A percentile compares a stretch with the other conserved stretches of the same genome.
Evolutionary conservation across 2,113 vertebrate genomes (phyloP).

Genomic region (Rissa tridactyla): DNA sequence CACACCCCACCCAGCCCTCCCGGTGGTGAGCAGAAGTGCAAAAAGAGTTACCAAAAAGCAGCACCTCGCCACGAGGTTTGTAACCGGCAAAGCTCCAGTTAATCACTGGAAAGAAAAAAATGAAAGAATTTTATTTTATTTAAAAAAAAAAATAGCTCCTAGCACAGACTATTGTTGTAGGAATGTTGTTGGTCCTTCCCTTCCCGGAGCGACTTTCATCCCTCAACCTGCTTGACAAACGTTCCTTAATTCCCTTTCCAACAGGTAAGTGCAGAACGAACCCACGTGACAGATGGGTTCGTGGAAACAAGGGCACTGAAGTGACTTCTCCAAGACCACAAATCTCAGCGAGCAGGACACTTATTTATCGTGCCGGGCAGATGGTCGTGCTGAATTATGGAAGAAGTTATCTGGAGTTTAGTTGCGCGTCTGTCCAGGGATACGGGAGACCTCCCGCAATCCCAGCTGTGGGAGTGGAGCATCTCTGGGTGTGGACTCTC

Average conservation of each 20-base stretch:
- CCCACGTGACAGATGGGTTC: background rate
- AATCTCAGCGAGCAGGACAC: background rate
- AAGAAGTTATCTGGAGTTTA: background rate
- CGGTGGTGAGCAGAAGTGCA: background rate
- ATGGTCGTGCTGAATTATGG: background rate
- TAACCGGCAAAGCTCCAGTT: background rate
- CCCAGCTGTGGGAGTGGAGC: background rate
- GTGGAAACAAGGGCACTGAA: background rate
- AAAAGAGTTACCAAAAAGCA: background rate
- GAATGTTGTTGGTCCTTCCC: background rate
- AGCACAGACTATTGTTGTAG: background rate
- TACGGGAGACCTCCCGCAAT: rapidly evolving
- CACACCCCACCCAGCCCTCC: background rate
- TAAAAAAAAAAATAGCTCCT: background rate
- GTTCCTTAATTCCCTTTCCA: background rate
- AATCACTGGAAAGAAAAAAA: background rate
- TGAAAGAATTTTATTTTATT: background rate
- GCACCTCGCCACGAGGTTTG: background rate
- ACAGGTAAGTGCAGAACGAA: background rate
- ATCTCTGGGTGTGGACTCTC: background rate
- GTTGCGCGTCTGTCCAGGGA: background rate
- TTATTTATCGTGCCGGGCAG: background rate
- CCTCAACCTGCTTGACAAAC: background rate
- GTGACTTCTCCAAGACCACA: background rate
- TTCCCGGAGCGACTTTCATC: background rate